A percentile compares a stretch with the other conserved stretches of the same genome.
phyloP scores from a whole-genome alignment of 2,888 invertebrate genomes.

The Cosmorhoe ocellata region DNA sequence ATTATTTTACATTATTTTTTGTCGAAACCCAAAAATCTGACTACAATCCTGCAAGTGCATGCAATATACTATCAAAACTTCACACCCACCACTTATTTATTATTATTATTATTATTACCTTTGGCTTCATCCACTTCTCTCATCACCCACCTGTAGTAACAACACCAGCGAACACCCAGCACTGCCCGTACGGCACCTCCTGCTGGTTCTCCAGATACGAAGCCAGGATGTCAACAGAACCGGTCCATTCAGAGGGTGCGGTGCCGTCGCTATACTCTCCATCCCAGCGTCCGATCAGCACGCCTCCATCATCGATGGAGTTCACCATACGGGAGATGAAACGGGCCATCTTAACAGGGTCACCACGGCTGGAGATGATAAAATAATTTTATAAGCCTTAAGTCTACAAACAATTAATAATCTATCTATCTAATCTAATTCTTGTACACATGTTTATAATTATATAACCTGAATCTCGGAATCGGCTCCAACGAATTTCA shows the following conservation, averaged over 20 bases:
- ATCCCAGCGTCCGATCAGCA: slow-evolving; percentile 88
- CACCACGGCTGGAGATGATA: slow-evolving; percentile 80
- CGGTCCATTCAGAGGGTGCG: slow-evolving; percentile 90
- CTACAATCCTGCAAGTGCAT: too few species aligned
- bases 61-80: too few species aligned
- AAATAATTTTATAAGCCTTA: not conserved
- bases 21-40: not conserved
- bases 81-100: too few species aligned
- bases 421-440: too few species aligned
- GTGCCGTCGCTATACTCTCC: slow-evolving; percentile 88
- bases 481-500: too few species aligned
- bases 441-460: too few species aligned
- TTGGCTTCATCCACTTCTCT: too few species aligned
- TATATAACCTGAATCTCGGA: too few species aligned
- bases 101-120: too few species aligned
- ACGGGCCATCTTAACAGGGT: slow-evolving; percentile 86
- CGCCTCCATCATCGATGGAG: slow-evolving; percentile 87
- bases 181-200: slow-evolving; percentile 91
- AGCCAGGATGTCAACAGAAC: slow-evolving; percentile 89
- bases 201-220: slow-evolving; percentile 85
- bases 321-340: slow-evolving; percentile 89
- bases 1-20: too few species aligned
- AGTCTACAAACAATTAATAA: too few species aligned
- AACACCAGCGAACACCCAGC: slow-evolving; percentile 94
- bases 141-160: slow-evolving; percentile 85